Percentiles rank a stretch among this genome's conserved stretches.
These are phyloP conservation scores for Littorina saxatilis DNA, from an alignment of 1,140 invertebrate species.

Conservation along the genomic window DNA sequence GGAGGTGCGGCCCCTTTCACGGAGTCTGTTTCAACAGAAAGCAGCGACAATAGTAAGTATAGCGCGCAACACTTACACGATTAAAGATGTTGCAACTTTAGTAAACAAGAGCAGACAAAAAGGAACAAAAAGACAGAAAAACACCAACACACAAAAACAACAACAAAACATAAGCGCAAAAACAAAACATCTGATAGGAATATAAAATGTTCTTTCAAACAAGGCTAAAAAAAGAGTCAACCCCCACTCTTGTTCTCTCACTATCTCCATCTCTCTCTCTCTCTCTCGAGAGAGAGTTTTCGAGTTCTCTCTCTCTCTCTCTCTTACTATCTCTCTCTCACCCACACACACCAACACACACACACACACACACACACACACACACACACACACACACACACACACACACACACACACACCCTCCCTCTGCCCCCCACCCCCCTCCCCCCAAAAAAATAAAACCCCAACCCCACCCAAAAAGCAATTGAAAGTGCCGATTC, in stretches of 20 bases:
- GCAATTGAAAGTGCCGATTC: no score
- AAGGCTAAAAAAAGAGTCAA: no score
- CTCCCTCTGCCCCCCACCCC: background rate
- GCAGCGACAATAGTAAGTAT: background rate
- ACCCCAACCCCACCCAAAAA: background rate
- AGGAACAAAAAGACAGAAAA: background rate
- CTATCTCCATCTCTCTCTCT: constrained; percentile 11
- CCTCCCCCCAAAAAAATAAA: background rate
- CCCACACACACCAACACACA: no score
- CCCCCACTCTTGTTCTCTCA: constrained; percentile 21
- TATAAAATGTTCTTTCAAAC: background rate
- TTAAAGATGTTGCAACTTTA: no score
- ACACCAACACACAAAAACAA: background rate
- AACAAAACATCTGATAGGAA: background rate
- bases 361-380: background rate
- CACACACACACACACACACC: background rate
- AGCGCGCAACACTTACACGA: no score
- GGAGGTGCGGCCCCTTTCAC: background rate
- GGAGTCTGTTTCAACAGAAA: background rate
- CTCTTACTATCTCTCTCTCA: no score
- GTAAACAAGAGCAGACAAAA: background rate
- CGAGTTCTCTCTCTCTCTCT: no score
- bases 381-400: background rate
- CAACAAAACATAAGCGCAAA: background rate
- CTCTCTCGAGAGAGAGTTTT: no score